phyloP scores from a whole-genome alignment of 2,888 invertebrate species.

The Emmelina monodactyla region DNA sequence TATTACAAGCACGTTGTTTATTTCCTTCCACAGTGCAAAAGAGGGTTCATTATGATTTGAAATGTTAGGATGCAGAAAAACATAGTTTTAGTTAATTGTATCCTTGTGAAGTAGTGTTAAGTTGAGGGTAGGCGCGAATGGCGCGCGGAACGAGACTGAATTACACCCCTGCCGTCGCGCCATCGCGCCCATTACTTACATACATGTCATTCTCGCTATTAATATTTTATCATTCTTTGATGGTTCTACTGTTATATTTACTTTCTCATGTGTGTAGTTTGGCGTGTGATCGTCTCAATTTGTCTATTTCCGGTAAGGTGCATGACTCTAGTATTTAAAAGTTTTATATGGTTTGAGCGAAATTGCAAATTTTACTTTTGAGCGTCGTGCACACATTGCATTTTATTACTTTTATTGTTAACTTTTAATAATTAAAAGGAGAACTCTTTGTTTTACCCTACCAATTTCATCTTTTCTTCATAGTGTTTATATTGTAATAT shows the following conservation, averaged over 20 bases:
- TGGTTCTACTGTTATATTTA: constrained; percentile 53
- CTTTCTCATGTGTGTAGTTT: constrained; percentile 55
- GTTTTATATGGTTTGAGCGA: constrained; percentile 3
- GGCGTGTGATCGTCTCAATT: constrained; percentile 43
- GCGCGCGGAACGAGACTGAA: constrained; percentile 58
- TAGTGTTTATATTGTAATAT: constrained; percentile 1
- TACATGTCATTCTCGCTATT: constrained; percentile 49
- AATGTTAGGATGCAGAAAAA: constrained; percentile 50
- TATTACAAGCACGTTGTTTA: constrained; percentile 47
- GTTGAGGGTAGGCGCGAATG: constrained; percentile 41
- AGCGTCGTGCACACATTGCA: constrained; percentile 12
- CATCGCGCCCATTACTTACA: constrained; percentile 40
- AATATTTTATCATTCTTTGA: constrained; percentile 47
- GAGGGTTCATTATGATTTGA: constrained; percentile 47
- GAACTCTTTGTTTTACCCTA: constrained; percentile 5
- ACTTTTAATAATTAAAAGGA: constrained; percentile 1
- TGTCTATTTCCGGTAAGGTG: constrained; percentile 12
- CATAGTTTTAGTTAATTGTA: constrained; percentile 59
- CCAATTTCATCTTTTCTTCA: background rate
- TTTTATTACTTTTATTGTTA: constrained; percentile 9
- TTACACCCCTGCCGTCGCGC: constrained; percentile 50
- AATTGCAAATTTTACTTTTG: constrained; percentile 17
- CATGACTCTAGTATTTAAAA: no score
- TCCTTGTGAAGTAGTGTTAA: constrained; percentile 61
- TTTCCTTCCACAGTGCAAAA: constrained; percentile 52